A percentile compares a stretch with the other conserved stretches of the same genome.
Evolutionary conservation across 2,113 vertebrate genomes (phyloP).

Genomic region (Lepus europaeus): DNA sequence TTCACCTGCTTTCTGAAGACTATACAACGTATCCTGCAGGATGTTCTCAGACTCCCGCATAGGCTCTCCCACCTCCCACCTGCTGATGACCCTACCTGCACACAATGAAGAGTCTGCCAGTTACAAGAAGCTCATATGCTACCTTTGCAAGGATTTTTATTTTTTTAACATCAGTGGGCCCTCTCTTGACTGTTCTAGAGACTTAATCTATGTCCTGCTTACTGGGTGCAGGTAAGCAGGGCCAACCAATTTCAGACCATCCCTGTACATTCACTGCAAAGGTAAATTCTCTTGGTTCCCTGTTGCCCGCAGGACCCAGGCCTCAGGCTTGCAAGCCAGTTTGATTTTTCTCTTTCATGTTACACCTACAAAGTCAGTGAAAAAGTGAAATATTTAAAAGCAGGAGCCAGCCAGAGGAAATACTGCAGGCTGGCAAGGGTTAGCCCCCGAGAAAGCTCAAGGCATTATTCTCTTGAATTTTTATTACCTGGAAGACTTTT

Average conservation of each 20-base stretch:
- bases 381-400: conserved; percentile 28
- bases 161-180: too few relatives aligned
- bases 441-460: neutral
- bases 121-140: neutral
- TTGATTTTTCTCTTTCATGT: conserved; percentile 53
- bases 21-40: neutral
- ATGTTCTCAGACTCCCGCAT: neutral
- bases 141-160: neutral
- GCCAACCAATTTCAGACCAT: neutral
- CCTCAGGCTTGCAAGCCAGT: neutral
- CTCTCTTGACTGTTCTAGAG: neutral
- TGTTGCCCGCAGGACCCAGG: neutral
- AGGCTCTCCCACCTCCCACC: neutral
- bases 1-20: neutral
- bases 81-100: neutral
- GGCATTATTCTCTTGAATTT: neutral
- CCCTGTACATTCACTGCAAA: neutral
- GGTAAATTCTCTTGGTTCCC: neutral
- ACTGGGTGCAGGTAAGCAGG: neutral
- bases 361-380: neutral
- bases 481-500: neutral
- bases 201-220: neutral
- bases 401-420: conserved; percentile 33
- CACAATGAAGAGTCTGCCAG: neutral
- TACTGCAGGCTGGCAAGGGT: neutral